Evolutionary conservation across 2,113 vertebrate species (phyloP).

Genomic region (Acanthisitta chloris): DNA sequence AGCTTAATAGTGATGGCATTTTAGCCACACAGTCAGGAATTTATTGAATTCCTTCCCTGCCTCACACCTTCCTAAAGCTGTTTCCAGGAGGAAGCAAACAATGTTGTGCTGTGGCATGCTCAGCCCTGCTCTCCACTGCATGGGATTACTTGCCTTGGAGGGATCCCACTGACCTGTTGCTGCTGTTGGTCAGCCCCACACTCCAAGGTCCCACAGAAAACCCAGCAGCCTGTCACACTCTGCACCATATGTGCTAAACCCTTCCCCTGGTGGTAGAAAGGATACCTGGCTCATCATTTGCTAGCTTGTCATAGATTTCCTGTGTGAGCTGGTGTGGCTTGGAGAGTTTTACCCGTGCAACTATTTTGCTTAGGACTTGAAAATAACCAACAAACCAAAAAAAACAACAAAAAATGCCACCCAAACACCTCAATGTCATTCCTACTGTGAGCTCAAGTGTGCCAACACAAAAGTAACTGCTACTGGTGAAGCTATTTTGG

Average conservation of each 20-base stretch:
- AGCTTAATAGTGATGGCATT: background rate
- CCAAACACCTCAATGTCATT: background rate
- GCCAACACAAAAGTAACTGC: background rate
- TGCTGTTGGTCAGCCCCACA: accelerated
- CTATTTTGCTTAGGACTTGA: background rate
- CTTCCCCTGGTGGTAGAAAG: background rate
- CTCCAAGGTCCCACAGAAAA: background rate
- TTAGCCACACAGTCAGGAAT: background rate
- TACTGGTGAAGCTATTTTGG: background rate
- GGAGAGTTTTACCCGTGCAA: background rate
- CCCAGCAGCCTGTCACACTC: background rate
- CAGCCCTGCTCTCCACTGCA: background rate
- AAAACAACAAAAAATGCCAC: background rate
- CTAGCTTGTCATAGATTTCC: background rate
- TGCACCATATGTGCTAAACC: background rate
- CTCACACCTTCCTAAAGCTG: background rate
- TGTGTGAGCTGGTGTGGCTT: background rate
- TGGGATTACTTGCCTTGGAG: accelerated
- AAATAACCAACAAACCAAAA: background rate
- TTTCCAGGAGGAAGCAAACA: background rate
- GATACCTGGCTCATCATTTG: background rate
- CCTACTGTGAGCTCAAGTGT: background rate
- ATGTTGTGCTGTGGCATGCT: background rate
- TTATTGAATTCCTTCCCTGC: background rate
- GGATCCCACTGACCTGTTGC: background rate